Conservation (phyloP, 2,797 vertebrate genomes). For the Garrulus glandarius region DNA sequence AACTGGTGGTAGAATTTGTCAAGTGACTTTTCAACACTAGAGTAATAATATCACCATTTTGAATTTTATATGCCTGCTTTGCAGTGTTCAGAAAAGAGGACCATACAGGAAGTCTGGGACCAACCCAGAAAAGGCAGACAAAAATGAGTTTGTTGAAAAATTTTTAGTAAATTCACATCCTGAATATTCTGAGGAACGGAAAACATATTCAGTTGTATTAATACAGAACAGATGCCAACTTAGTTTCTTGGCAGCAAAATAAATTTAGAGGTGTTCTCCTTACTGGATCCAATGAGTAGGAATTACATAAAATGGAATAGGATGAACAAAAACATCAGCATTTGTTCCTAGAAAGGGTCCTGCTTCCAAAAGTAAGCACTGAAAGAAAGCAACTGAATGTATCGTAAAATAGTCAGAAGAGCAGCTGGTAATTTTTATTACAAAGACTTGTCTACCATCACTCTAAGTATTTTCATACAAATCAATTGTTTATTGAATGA, state of each 20-base stretch:
- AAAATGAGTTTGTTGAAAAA: neutral
- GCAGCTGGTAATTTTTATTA: neutral
- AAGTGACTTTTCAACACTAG: neutral
- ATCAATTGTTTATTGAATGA: neutral
- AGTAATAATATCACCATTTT: neutral
- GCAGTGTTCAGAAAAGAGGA: neutral
- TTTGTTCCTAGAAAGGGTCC: neutral
- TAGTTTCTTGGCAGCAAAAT: neutral
- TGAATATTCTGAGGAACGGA: neutral
- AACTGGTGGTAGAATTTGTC: neutral
- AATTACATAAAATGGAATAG: neutral
- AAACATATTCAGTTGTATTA: neutral
- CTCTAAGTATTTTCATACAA: neutral
- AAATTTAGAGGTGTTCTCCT: neutral
- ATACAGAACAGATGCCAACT: neutral
- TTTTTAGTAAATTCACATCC: neutral
- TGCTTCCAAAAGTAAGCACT: neutral
- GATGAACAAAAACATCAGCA: neutral
- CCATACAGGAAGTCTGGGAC: neutral
- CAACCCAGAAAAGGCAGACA: neutral
- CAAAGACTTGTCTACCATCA: neutral
- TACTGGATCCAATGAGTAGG: neutral
- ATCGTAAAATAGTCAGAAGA: neutral
- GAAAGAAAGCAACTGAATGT: neutral
- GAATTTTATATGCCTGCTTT: neutral